Percentiles rank a stretch among this genome's conserved stretches.
Conservation (phyloP, 2,113 vertebrate genomes). For the Eulemur rufifrons region DNA sequence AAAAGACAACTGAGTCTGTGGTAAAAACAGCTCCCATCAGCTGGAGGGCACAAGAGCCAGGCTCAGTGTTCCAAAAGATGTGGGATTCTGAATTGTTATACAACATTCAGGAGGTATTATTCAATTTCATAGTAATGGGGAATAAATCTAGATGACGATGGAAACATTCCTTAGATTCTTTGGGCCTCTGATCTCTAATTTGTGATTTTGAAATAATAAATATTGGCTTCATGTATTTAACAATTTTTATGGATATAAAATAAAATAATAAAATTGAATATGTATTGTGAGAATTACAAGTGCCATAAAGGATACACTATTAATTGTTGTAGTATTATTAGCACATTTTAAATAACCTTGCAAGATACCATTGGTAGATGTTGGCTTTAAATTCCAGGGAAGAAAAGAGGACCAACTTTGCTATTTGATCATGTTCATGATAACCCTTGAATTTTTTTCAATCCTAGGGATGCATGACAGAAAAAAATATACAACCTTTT, state of each 20-base stretch:
- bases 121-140: neutral
- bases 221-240: neutral
- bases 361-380: neutral
- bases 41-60: neutral
- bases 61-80: neutral
- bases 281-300: neutral
- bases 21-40: accelerated
- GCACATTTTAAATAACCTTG: neutral
- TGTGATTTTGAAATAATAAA: neutral
- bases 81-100: neutral
- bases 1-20: neutral
- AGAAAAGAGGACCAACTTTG: neutral
- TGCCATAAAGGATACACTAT: neutral
- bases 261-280: neutral
- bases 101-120: neutral
- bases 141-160: neutral
- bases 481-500: neutral
- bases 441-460: neutral
- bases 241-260: neutral
- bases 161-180: neutral
- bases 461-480: neutral
- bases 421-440: neutral
- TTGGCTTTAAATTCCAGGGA: neutral
- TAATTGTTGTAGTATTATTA: neutral
- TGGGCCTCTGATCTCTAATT: neutral